Conservation (phyloP, 2,113 vertebrate species). For the Syrrhaptes paradoxus region DNA sequence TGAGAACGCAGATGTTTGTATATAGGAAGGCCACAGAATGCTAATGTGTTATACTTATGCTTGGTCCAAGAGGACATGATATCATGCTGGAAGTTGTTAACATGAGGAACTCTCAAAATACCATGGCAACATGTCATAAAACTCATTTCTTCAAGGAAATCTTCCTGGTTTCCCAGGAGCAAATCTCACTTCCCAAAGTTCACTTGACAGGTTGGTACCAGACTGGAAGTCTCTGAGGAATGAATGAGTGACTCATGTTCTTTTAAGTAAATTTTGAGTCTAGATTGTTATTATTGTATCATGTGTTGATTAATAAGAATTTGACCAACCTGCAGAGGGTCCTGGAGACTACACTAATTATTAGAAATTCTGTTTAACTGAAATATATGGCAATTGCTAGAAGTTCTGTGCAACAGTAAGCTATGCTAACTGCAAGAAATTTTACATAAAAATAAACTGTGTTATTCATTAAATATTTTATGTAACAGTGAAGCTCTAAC, state of each 20-base stretch:
- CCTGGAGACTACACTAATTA: background rate
- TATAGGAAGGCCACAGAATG: background rate
- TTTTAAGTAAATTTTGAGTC: background rate
- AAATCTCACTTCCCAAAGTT: background rate
- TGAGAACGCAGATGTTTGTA: background rate
- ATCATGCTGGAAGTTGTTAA: background rate
- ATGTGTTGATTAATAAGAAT: background rate
- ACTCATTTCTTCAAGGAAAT: background rate
- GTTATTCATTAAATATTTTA: background rate
- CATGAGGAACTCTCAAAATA: background rate
- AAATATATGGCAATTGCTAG: too few species aligned
- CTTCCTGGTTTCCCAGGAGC: background rate
- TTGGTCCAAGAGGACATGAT: background rate
- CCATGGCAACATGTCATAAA: background rate
- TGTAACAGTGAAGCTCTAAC: background rate
- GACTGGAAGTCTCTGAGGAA: background rate
- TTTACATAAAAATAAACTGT: background rate
- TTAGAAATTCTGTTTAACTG: background rate
- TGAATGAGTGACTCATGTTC: rapidly evolving
- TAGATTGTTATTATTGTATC: background rate
- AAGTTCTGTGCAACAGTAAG: background rate
- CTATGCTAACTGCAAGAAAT: background rate
- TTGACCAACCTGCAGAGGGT: background rate
- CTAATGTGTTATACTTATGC: background rate
- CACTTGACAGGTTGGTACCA: background rate